Conservation (phyloP, 2,113 vertebrate species). For the Neotoma lepida region DNA sequence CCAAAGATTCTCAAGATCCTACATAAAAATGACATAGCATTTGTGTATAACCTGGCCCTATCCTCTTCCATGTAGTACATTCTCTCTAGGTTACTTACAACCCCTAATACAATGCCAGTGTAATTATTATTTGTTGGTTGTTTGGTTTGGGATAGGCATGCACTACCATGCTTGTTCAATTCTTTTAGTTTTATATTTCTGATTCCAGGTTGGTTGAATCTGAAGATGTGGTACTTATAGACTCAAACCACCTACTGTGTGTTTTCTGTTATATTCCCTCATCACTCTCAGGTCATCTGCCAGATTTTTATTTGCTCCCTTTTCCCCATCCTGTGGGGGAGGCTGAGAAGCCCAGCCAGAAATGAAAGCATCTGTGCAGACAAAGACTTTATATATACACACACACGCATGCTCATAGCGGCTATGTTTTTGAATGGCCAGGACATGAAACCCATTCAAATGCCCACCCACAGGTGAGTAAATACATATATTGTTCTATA, state of each 20-base stretch:
- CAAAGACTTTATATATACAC: constrained; percentile 18
- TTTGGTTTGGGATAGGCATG: background rate
- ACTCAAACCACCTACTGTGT: background rate
- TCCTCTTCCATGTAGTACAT: background rate
- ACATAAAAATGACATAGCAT: background rate
- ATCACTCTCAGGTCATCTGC: background rate
- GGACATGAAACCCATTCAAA: background rate
- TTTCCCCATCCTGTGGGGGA: background rate
- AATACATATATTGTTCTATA: background rate
- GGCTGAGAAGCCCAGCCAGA: background rate
- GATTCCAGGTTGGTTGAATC: background rate
- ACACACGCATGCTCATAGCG: constrained; percentile 2
- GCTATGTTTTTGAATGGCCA: constrained; percentile 1
- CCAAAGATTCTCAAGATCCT: background rate
- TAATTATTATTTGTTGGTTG: background rate
- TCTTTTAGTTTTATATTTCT: background rate
- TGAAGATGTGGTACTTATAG: background rate
- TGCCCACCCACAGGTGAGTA: constrained; percentile 1
- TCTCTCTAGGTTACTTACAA: no score
- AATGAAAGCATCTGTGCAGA: background rate
- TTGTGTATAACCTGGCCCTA: background rate
- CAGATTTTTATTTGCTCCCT: background rate
- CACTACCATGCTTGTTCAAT: background rate
- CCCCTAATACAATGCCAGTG: background rate
- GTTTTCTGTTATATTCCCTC: background rate